These are phyloP conservation scores for Limnephilus auricula DNA, from an alignment of 2,888 invertebrate genomes.

Conservation along the genomic window DNA sequence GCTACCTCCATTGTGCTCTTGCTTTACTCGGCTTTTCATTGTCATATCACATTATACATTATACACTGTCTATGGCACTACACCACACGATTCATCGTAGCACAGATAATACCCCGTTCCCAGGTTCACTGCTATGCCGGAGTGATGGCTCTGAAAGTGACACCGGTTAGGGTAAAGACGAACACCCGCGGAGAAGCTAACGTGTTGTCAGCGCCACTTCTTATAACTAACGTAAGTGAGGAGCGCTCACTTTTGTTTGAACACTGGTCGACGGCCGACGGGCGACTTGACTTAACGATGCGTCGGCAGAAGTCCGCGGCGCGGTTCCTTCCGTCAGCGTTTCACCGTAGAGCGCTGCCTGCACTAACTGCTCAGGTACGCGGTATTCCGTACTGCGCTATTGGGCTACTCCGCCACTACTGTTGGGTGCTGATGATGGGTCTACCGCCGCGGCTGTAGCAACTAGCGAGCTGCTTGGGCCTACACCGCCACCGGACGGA, in stretches of 20 bases:
- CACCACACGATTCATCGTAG: constrained; percentile 21
- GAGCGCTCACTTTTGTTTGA: constrained; percentile 5
- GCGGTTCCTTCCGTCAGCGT: constrained; percentile 24
- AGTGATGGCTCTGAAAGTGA: constrained; percentile 30
- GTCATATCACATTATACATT: constrained; percentile 55
- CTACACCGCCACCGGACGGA: neutral
- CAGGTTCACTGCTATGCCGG: neutral
- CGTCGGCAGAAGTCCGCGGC: constrained; percentile 16
- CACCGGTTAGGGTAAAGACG: constrained; percentile 25
- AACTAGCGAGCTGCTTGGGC: neutral
- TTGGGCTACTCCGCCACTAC: neutral
- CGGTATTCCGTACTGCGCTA: neutral
- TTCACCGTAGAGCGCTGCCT: constrained; percentile 25
- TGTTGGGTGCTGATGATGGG: constrained; percentile 13
- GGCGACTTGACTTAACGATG: constrained; percentile 25
- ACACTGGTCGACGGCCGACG: constrained; percentile 14
- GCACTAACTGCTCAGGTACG: neutral
- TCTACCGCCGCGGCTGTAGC: constrained; percentile 18
- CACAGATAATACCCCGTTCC: constrained; percentile 20
- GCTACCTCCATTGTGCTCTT: constrained; percentile 63
- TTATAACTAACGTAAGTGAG: neutral
- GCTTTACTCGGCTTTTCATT: constrained; percentile 65
- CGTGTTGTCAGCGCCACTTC: constrained; percentile 14
- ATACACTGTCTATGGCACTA: constrained; percentile 48
- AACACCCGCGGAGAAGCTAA: constrained; percentile 3